phyloP scores from a whole-genome alignment of 2,113 vertebrate species.

The Dicerorhinus sumatrensis region DNA sequence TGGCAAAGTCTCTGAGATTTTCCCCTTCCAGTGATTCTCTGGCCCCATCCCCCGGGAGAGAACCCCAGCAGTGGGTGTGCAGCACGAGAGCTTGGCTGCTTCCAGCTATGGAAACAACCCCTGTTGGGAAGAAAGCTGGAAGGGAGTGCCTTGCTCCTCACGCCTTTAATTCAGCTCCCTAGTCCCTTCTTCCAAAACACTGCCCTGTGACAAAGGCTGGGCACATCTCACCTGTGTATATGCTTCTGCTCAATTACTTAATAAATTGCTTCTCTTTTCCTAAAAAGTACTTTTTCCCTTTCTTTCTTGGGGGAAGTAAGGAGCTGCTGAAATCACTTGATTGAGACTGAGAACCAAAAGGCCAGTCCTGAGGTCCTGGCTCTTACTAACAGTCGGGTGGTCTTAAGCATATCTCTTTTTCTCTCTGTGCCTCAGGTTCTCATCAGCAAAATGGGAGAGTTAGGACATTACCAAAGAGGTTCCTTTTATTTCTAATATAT shows the following conservation, averaged over 20 bases:
- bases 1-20: neutral
- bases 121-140: too few relatives aligned
- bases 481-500: neutral
- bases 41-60: neutral
- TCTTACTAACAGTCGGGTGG: neutral
- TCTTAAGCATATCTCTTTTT: neutral
- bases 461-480: neutral
- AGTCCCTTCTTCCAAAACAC: neutral
- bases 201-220: neutral
- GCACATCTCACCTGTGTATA: neutral
- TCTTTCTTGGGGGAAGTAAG: neutral
- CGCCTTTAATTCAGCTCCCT: neutral
- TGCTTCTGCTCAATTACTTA: neutral
- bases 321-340: neutral
- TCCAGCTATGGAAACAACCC: neutral
- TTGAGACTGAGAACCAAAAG: neutral
- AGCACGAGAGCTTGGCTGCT: neutral
- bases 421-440: neutral
- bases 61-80: fast-evolving
- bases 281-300: neutral
- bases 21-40: neutral
- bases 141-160: neutral
- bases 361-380: too few relatives aligned
- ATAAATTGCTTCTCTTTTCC: neutral
- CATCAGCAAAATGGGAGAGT: neutral